Evolutionary conservation across 2,888 invertebrate species (phyloP), one percentile per base, ranked within the genome.

Genomic region (Eucriotettix oculatus): DNA sequence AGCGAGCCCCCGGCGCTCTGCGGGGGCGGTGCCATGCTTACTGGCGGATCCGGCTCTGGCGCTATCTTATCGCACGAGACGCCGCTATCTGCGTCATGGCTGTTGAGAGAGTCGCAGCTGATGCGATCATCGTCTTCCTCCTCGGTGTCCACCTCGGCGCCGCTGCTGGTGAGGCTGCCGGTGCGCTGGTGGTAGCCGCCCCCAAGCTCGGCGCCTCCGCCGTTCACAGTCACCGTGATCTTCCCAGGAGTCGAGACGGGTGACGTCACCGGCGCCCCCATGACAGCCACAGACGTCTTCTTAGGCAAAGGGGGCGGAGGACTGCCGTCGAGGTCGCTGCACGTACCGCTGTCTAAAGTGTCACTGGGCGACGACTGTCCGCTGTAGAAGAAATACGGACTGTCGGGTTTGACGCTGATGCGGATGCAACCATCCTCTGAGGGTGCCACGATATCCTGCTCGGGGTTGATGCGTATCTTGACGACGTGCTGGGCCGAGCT

Each of bases 341-440:
- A 88, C 44, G 89, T 90, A 55, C 90, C 90, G 61, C 89, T 90
- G 73, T 90, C 90, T 64, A 89, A 71, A 0, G 88, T 89, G 69
- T 89, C 89, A 68, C 85, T 87, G 1, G 89, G 88, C 42, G 89
- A 89, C 68, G 87, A 86, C 69, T 90, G 89, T 1, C 89, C 89
- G 69, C 87, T 87, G 71, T 82, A 84, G 67, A 81, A 85, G 68
- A 84, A 85, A 62, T 78, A 81, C 16, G 79, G 76, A 56, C 76
- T 76, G 56, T 68, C 67, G 63, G 71, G 72, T 52, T 69, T 68
- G 56, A 81, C 80, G 69, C 80, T 83, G 66, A 84, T 76, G 67
- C 81, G 75, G 59, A 83, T 81, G 68, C 82, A 77, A 65, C 79
- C 79, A 66, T 75, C 77, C 29, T 29, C 29, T 64, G 58, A 76